Conservation (phyloP, 2,888 invertebrate genomes). For the Platerodrilus igneus region DNA sequence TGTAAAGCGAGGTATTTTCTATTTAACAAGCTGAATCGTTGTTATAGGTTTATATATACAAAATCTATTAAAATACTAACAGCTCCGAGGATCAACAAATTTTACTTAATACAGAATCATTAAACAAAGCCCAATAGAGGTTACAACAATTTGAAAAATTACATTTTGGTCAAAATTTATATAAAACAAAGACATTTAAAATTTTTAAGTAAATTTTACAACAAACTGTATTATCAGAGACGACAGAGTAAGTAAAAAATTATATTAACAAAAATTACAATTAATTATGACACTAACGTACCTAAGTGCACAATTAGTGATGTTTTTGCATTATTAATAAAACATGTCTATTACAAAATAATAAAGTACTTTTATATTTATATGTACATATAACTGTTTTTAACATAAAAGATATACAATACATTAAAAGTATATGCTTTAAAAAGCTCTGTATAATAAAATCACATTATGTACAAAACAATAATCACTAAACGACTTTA, state of each 20-base stretch:
- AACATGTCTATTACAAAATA: no score
- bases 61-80: no score
- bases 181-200: constrained; percentile 9
- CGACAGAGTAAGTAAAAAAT: constrained; percentile 3
- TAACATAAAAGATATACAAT: constrained; percentile 26
- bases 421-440: constrained; percentile 22
- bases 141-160: not conserved
- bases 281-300: not conserved
- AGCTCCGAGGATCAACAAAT: no score
- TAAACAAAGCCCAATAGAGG: not conserved
- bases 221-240: constrained; percentile 27
- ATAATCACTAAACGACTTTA: constrained; percentile 37
- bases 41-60: constrained; percentile 21
- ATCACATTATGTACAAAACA: constrained; percentile 49
- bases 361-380: no score
- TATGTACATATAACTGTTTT: no score
- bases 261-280: constrained; percentile 1
- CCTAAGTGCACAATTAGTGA: constrained; percentile 25
- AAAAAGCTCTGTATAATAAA: constrained; percentile 39
- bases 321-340: no score
- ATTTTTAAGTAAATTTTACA: constrained; percentile 27
- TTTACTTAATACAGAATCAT: not conserved
- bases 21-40: constrained; percentile 38
- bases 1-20: constrained; percentile 33
- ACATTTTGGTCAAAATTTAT: constrained; percentile 10